phyloP scores from a whole-genome alignment of 2,888 invertebrate genomes.

The Cabera pusaria region DNA sequence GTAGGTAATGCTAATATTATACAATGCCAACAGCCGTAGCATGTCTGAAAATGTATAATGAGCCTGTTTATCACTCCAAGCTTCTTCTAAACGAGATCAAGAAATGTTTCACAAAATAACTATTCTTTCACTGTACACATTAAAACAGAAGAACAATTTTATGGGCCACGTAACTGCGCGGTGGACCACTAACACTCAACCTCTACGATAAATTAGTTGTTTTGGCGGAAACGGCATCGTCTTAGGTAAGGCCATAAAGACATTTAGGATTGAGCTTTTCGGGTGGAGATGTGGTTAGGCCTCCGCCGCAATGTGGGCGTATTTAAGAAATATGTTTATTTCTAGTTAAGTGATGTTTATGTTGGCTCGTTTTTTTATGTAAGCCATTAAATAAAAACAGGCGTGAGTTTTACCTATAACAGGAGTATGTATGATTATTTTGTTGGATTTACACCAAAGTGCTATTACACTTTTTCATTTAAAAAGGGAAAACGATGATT shows the following conservation, averaged over 20 bases:
- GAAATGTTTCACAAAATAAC: constrained; percentile 10
- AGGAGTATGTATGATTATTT: no score
- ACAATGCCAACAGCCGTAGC: no score
- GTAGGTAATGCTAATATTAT: no score
- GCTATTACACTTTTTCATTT: no score
- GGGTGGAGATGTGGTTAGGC: constrained; percentile 21
- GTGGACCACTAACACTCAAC: constrained; percentile 43
- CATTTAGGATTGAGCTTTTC: constrained; percentile 59
- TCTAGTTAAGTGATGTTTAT: not conserved
- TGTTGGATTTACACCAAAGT: no score
- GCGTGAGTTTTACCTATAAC: no score
- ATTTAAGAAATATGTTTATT: constrained; percentile 13
- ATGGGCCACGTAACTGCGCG: constrained; percentile 41
- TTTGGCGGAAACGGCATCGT: constrained; percentile 55
- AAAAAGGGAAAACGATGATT: no score
- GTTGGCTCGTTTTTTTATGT: no score
- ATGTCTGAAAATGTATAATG: no score
- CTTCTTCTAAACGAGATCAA: no score
- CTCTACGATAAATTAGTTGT: constrained; percentile 60
- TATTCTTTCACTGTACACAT: constrained; percentile 18
- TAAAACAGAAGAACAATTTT: constrained; percentile 37
- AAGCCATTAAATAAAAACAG: no score
- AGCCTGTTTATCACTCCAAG: no score
- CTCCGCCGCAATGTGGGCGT: constrained; percentile 17
- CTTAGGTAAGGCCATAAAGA: constrained; percentile 57